Evolutionary conservation across 2,797 vertebrate species (phyloP), one percentile per base, ranked within the genome.

Genomic region (Apogon talboti): DNA sequence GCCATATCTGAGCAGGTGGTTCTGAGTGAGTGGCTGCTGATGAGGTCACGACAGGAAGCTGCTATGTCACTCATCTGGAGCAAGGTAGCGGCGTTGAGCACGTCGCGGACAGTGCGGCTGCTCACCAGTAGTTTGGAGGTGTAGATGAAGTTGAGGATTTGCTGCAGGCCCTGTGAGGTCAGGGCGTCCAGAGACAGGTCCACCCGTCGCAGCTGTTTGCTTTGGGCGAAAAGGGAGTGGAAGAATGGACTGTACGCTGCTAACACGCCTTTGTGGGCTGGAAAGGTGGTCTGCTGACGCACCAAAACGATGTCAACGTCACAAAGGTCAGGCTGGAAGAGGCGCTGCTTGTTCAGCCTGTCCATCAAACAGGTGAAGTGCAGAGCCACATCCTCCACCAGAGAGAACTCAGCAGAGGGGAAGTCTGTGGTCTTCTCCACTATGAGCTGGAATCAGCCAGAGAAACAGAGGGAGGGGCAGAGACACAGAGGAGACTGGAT

Each of bases 101-200:
- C 97, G 37, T 99, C 98, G 46, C 94, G 94, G 38, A 97, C 95
- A 24, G 96, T 99, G 91, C 94, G 93, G 7, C 95, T 92, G 82
- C 96, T 98, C 79, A 99, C 96, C 38, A 97, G 93, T 78, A 99
- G 95, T 83, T 96, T 97, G 84, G 98, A 98, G 2, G 98, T 99
- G 91, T 99, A 99, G 89, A 99, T 98, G 92, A 99, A 99, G 89
- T 98, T 97, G 71, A 99, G 97, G 90, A 99, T 97, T 89, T 99
- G 97, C 91, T 98, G 96, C 50, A 99, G 93, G 71, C 98, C 98
- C 51, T 96, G 95, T 0, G 96, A 96, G 4, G 96, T 96, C 83
- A 99, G 92, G 0, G 96, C 94, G 66, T 98, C 97, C 86, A 99
- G 87, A 0, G 97, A 98, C 56, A 99, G 94, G 90, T 99, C 97